phyloP scores from a whole-genome alignment of 2,888 invertebrate genomes.

The Spisula solida region DNA sequence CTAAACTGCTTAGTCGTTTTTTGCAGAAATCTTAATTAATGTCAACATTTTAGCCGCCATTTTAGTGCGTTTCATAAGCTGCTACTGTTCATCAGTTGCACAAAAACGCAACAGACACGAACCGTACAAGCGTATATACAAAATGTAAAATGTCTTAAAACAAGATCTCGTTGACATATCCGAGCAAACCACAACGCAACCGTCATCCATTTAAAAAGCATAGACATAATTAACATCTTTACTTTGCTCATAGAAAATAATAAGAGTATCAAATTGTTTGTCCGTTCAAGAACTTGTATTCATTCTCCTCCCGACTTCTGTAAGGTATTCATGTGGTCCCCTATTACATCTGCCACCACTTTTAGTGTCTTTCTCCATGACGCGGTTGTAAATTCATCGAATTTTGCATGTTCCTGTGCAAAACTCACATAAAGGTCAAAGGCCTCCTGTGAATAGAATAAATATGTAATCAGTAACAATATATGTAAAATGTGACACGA shows the following conservation, averaged over 20 bases:
- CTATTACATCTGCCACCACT: conserved; percentile 26
- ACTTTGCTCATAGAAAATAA: background rate
- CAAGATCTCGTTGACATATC: no score
- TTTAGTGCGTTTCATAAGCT: no score
- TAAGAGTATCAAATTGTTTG: background rate
- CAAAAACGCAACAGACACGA: no score
- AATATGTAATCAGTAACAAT: no score
- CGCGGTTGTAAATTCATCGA: conserved; percentile 32
- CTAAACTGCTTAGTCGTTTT: no score
- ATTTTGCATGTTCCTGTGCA: conserved; percentile 6
- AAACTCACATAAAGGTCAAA: conserved; percentile 39
- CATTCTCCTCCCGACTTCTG: background rate
- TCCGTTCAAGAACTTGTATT: background rate
- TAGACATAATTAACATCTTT: background rate
- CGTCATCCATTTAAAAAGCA: background rate
- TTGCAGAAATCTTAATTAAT: no score
- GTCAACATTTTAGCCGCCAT: no score
- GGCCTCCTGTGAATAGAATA: conserved; percentile 38
- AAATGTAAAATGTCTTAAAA: no score
- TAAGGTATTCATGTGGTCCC: conserved; percentile 21
- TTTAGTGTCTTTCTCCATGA: conserved; percentile 40
- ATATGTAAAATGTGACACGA: no score
- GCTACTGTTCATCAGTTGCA: no score
- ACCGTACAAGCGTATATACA: no score
- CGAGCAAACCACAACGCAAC: background rate